Base-by-base conservation (phyloP, 2,797 vertebrate genomes). In the Capromys pilorides region DNA sequence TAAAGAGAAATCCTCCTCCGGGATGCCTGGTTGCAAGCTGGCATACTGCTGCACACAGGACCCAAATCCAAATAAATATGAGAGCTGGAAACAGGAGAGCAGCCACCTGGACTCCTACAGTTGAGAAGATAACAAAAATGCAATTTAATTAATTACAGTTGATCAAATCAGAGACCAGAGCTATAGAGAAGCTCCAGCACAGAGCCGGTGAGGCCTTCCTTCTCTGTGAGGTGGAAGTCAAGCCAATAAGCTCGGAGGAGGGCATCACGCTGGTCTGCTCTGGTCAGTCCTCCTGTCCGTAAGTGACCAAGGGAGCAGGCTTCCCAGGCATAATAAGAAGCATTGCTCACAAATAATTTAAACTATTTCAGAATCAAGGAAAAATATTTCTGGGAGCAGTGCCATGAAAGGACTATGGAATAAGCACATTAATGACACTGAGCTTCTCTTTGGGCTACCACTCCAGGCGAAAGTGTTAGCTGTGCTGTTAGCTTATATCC, bases 1-100 rank as follows among this genome's bases (percentile, higher is more conserved):
- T 84, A 31, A 94, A 86, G 97, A 97, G 97, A 96, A 88, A 96
- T 96, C 66, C 94, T 95, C 95, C 96, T 61, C 77, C 80, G 96
- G 81, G 80, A 90, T 88, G 96, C 96, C 96, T 90, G 88, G 95
- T 66, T 94, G 81, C 39, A 64, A 92, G 97, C 97, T 97, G 97
- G 97, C 97, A 97, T 97, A 97, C 97, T 97, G 98, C 98, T 69
- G 83, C 85, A 96, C 97, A 97, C 82, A 96, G 97, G 96, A 84
- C 49, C 49, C 62, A 97, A 95, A 97, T 93, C 94, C 94, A 93
- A 98, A 96, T 94, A 90, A 93, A 80, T 80, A 39, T 26, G 91
- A 89, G 73, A 94, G 49, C 86, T 90, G 6, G 54, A 97, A 95
- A 49, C 85, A 94, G 95, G 92, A 66, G 33, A 66, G n/a, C 13